Percentiles rank a stretch among this genome's conserved stretches.
Conservation (phyloP, 1,140 invertebrate genomes). For the Ceratina australensis region DNA sequence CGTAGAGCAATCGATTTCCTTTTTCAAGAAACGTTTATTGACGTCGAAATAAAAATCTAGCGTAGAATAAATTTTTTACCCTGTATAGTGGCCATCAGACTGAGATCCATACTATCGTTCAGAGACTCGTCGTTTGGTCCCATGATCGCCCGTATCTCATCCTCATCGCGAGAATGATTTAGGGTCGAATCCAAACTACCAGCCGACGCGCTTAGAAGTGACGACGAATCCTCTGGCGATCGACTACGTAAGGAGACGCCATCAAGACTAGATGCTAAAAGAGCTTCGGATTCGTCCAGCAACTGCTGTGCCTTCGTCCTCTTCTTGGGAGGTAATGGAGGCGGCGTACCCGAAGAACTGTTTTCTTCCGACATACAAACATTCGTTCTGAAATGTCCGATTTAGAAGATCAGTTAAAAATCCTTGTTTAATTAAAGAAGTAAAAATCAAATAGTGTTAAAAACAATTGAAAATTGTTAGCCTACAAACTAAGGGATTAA, state of each 20-base stretch:
- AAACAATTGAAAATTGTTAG: no score
- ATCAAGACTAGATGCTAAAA: conserved; percentile 81
- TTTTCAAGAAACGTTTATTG: no score
- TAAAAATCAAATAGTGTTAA: no score
- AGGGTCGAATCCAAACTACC: conserved; percentile 91
- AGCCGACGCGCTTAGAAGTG: conserved; percentile 86
- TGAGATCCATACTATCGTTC: conserved; percentile 78
- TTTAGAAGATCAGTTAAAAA: not conserved
- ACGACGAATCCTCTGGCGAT: conserved; percentile 85
- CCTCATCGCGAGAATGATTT: conserved; percentile 89
- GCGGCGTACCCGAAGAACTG: conserved; percentile 80
- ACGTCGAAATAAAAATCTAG: no score
- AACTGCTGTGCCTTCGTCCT: conserved; percentile 79
- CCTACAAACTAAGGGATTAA: no score
- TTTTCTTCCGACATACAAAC: conserved; percentile 74
- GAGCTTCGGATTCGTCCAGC: conserved; percentile 78
- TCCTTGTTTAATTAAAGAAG: not conserved
- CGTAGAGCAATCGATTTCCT: no score
- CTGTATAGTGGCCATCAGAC: conserved; percentile 77
- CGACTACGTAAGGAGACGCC: conserved; percentile 83
- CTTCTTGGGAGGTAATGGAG: conserved; percentile 87
- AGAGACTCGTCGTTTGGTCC: conserved; percentile 80
- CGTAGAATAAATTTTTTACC: conserved; percentile 58
- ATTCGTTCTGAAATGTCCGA: conserved; percentile 62
- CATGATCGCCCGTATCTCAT: conserved; percentile 83